Percentiles rank a stretch among this genome's conserved stretches.
Conservation (phyloP, 37 sponge, comb jelly and placozoan species). For the Tethya wilhelma region DNA sequence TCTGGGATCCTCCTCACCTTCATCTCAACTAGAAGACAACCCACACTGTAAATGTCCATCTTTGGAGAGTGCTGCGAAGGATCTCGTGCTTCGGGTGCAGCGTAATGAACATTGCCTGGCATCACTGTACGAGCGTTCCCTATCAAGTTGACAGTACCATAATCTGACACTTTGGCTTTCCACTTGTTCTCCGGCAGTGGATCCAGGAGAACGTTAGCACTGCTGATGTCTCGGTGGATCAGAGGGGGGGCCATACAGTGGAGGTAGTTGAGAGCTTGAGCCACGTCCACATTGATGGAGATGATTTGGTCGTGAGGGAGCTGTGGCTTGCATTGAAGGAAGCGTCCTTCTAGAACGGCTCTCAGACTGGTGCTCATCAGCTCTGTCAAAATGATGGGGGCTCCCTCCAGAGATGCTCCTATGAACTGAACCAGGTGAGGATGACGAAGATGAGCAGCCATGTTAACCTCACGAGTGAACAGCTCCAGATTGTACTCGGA, state of each 20-base stretch:
- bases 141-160: conserved; percentile 67
- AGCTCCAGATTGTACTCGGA: conserved; percentile 55
- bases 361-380: conserved; percentile 69
- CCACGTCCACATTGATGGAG: conserved; percentile 42
- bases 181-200: conserved; percentile 7
- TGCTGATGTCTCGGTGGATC: conserved; percentile 82
- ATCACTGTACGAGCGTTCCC: too few species aligned
- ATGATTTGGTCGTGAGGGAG: conserved; percentile 49
- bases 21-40: too few species aligned
- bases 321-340: conserved; percentile 8
- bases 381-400: conserved; percentile 73
- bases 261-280: conserved; percentile 68
- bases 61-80: too few species aligned
- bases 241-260: conserved; percentile 76
- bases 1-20: too few species aligned
- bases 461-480: conserved; percentile 62
- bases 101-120: too few species aligned
- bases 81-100: too few species aligned
- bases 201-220: conserved; percentile 68
- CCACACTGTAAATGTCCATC: too few species aligned
- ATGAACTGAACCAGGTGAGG: conserved; percentile 76
- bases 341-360: conserved; percentile 31
- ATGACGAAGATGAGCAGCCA: conserved; percentile 62
- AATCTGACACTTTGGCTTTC: conserved; percentile 81
- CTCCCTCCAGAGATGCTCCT: conserved; percentile 59